Percentiles rank a stretch among this genome's conserved stretches.
phyloP scores from a whole-genome alignment of 2,113 vertebrate species.

The Taxidea taxus region DNA sequence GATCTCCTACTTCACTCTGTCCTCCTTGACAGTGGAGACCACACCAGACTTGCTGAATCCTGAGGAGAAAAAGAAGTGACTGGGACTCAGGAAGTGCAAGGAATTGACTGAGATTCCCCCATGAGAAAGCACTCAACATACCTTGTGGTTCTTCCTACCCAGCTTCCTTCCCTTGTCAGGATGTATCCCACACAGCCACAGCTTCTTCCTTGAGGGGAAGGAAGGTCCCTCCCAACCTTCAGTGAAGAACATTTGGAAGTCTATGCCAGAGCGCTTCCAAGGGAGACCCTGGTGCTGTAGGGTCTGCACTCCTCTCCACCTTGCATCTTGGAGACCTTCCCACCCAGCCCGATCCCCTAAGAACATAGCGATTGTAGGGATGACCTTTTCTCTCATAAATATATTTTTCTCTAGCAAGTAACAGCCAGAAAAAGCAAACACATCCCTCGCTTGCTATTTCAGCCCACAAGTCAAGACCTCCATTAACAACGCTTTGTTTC shows the following conservation, averaged over 20 bases:
- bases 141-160: neutral
- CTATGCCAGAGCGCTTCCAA: neutral
- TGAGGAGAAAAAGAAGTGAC: neutral
- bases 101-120: neutral
- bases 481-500: conserved; percentile 5
- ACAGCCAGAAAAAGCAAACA: conserved; percentile 25
- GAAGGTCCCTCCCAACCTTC: neutral
- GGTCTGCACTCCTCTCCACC: neutral
- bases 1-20: neutral
- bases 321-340: neutral
- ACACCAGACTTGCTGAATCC: neutral
- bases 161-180: conserved; percentile 62
- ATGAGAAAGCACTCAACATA: neutral
- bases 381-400: neutral
- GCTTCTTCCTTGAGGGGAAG: neutral
- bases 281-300: neutral
- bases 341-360: neutral
- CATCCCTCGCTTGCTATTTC: neutral
- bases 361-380: neutral
- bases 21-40: neutral
- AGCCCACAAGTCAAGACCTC: conserved; percentile 34
- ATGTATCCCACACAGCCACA: neutral
- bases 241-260: neutral
- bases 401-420: conserved; percentile 11
- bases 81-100: neutral